phyloP scores from a whole-genome alignment of 2,113 vertebrate species.

The Nibea coibor region DNA sequence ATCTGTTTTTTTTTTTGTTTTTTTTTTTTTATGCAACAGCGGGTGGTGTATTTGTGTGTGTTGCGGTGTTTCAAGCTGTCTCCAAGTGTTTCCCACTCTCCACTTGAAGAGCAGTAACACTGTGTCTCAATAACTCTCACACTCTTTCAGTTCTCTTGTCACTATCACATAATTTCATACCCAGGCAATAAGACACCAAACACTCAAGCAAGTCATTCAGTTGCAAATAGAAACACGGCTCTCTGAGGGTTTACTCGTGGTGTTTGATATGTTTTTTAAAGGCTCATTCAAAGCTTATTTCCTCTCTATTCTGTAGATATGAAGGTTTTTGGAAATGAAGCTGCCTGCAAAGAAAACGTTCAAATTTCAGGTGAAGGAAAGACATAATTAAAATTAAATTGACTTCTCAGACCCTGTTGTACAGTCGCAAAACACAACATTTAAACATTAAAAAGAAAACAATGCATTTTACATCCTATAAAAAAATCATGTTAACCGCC shows the following conservation, averaged over 20 bases:
- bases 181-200: slow-evolving; percentile 64
- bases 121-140: slow-evolving; percentile 64
- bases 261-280: slow-evolving; percentile 66
- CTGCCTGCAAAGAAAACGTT: slow-evolving; percentile 6
- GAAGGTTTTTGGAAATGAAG: slow-evolving; percentile 8
- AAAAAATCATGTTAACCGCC: background rate
- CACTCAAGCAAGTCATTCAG: slow-evolving; percentile 72
- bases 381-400: background rate
- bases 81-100: slow-evolving; percentile 63
- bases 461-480: too few relatives aligned
- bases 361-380: slow-evolving; percentile 6
- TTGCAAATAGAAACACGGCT: slow-evolving; percentile 61
- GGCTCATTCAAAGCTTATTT: slow-evolving; percentile 58
- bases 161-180: slow-evolving; percentile 72
- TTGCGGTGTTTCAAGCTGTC: slow-evolving; percentile 54
- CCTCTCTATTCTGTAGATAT: slow-evolving; percentile 9
- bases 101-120: slow-evolving; percentile 61
- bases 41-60: slow-evolving; percentile 23
- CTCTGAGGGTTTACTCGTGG: slow-evolving; percentile 50
- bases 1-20: slow-evolving; percentile 25
- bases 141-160: slow-evolving; percentile 70
- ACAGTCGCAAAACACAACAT: too few relatives aligned
- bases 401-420: background rate
- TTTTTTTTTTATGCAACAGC: slow-evolving; percentile 28
- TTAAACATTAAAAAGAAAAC: too few relatives aligned